Base-by-base conservation (phyloP, 2,797 vertebrate species). In the Aphelocoma californica region DNA sequence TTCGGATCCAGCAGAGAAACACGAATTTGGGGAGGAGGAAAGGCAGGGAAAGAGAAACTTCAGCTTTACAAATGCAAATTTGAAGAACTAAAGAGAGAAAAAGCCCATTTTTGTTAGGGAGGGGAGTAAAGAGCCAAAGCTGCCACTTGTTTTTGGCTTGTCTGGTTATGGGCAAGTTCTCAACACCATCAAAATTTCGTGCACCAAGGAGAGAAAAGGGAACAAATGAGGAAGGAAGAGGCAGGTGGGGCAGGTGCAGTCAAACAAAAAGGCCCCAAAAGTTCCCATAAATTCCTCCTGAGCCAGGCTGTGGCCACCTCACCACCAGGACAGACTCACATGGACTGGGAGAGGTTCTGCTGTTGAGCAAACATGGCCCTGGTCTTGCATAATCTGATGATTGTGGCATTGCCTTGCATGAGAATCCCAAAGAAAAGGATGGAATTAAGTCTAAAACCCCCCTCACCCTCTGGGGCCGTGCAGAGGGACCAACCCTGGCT, bases 351-450 rank as follows among this genome's bases (percentile, higher is more conserved):
- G 31, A 88, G 18, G 32, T 14, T 34, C 14, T 24, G 9, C 48
- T 7, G 45, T 12, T 29, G 24, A 80, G 51, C 56, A 51, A 65
- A 72, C 1, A 2, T 3, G 9, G 36, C 44, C 8, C 58, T 12
- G 25, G 12, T 14, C 42, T 65, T 47, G 31, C 10, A 21, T 9
- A 24, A 54, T 12, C 38, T 32, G 48, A 11, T 36, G 19, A 7
- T 54, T 83, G 70, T 32, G 19, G 61, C 45, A 34, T 32, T 32
- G 50, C 42, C 26, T 70, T 19, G 26, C 9, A 1, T 2, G 44
- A 3, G 7, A 10, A 7, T 38, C n/a, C 19, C 50, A 24, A 50
- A 56, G n/a, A 51, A 54, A 65, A 62, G 0, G 2, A 50, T 10
- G 34, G 19, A 50, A 82, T 58, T 29, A 9, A 44, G 47, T 18